Percentiles rank a stretch among this genome's conserved stretches.
These are phyloP conservation scores for rabbit (Oryctolagus cuniculus) DNA, from an alignment of 2,113 vertebrate species.

Conservation along the genomic window DNA sequence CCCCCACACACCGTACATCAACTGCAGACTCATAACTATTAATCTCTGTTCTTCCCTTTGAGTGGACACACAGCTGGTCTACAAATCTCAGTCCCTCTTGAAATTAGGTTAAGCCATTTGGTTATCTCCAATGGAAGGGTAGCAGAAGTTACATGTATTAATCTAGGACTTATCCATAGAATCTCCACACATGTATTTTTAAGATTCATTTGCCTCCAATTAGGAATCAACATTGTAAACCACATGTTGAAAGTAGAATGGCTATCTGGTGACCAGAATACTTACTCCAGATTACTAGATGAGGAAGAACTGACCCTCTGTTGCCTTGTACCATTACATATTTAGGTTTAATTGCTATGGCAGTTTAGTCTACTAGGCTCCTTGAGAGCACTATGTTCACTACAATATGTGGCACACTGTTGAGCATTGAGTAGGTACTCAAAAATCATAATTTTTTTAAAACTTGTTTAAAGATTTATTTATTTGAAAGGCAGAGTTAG, in stretches of 20 bases:
- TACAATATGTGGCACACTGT: neutral
- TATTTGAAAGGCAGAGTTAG: no score
- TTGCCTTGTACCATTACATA: neutral
- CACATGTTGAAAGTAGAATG: neutral
- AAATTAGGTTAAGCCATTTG: neutral
- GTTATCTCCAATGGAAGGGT: neutral
- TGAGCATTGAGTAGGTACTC: neutral
- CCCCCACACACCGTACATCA: neutral
- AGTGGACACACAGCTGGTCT: neutral
- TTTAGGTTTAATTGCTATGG: neutral
- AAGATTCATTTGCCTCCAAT: neutral
- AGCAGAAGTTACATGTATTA: neutral
- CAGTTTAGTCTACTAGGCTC: neutral
- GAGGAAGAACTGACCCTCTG: neutral
- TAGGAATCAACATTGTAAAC: neutral
- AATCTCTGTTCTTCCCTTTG: neutral
- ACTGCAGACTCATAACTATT: neutral
- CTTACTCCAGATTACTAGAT: neutral
- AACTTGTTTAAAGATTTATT: no score
- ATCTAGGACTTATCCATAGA: neutral
- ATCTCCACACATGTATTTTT: neutral
- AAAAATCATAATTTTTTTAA: neutral
- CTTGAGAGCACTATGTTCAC: neutral
- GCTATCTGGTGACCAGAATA: neutral
- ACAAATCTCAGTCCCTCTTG: neutral